These are phyloP conservation scores for Agrilus planipennis DNA, from an alignment of 1,140 invertebrate species.

Conservation along the genomic window DNA sequence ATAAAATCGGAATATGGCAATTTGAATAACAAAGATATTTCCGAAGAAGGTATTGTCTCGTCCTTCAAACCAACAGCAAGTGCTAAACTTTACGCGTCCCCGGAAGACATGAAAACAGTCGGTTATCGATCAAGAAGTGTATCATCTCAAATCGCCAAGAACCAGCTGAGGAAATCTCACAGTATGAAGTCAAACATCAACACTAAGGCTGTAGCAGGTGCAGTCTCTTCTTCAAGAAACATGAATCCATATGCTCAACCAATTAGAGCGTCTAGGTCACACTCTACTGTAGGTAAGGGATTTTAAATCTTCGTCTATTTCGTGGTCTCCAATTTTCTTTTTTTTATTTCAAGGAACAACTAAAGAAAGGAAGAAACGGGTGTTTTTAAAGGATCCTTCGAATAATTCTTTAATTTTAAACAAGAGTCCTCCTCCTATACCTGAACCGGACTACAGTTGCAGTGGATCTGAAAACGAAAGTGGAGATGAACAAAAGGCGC, in stretches of 20 bases:
- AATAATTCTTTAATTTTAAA: slow-evolving; percentile 29
- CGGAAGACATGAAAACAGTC: slow-evolving; percentile 69
- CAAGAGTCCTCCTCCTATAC: slow-evolving; percentile 57
- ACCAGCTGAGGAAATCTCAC: slow-evolving; percentile 51
- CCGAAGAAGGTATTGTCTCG: slow-evolving; percentile 49
- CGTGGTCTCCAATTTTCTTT: too few species aligned
- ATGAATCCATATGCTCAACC: slow-evolving; percentile 57
- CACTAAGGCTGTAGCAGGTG: slow-evolving; percentile 25
- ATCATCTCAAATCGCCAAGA: slow-evolving; percentile 39
- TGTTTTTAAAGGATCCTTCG: slow-evolving; percentile 32
- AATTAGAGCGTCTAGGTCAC: slow-evolving; percentile 42
- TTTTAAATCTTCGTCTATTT: too few species aligned
- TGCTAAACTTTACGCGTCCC: slow-evolving; percentile 80
- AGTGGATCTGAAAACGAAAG: slow-evolving; percentile 53
- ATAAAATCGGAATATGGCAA: slow-evolving; percentile 27
- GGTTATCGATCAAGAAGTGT: slow-evolving; percentile 59
- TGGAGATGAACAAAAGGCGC: slow-evolving; percentile 21
- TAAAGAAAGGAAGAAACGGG: slow-evolving; percentile 35
- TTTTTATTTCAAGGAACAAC: slow-evolving; percentile 3
- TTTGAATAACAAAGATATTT: slow-evolving; percentile 21
- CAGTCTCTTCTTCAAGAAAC: slow-evolving; percentile 21
- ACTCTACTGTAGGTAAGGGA: slow-evolving; percentile 42
- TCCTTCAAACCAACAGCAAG: slow-evolving; percentile 73
- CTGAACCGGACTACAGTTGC: slow-evolving; percentile 80
- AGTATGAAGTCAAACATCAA: slow-evolving; percentile 43